Evolutionary conservation across 2,888 invertebrate species (phyloP).

Genomic region (Hedychridium roseum): DNA sequence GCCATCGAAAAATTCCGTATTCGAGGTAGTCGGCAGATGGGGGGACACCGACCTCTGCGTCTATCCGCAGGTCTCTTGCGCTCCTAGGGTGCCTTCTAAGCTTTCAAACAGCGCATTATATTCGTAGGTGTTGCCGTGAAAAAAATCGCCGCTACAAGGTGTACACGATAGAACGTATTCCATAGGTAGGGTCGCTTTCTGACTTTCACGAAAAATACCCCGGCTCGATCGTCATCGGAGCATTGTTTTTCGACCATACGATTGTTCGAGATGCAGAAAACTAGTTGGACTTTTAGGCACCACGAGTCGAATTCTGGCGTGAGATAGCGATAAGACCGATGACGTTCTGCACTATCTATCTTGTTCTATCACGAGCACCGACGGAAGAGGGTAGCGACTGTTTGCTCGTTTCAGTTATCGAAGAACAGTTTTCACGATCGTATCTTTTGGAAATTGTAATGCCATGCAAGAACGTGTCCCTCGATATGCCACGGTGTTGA

Average conservation of each 20-base stretch:
- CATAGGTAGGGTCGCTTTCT: no score
- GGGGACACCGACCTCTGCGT: background rate
- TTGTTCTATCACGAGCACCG: slow-evolving; percentile 27
- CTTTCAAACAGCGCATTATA: no score
- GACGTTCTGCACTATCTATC: slow-evolving; percentile 44
- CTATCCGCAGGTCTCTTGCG: slow-evolving; percentile 1
- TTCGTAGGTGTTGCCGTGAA: no score
- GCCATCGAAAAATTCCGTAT: slow-evolving; percentile 34
- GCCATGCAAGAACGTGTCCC: no score
- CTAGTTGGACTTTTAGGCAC: no score
- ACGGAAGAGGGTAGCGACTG: slow-evolving; percentile 29
- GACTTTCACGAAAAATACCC: no score
- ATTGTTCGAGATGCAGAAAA: no score
- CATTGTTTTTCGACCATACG: background rate
- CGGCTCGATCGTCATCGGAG: background rate
- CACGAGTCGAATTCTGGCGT: no score
- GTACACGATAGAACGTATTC: no score
- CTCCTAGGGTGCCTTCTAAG: no score
- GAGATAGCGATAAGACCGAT: slow-evolving; percentile 27
- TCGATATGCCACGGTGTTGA: no score
- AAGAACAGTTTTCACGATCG: slow-evolving; percentile 29
- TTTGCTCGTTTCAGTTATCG: slow-evolving; percentile 34
- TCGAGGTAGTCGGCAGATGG: slow-evolving; percentile 5
- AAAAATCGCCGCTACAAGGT: no score
- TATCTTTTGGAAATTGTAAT: slow-evolving; percentile 14